Percentiles rank a stretch among this genome's conserved stretches.
phyloP scores from a whole-genome alignment of 2,888 invertebrate species.

The Melanophora roralis region DNA sequence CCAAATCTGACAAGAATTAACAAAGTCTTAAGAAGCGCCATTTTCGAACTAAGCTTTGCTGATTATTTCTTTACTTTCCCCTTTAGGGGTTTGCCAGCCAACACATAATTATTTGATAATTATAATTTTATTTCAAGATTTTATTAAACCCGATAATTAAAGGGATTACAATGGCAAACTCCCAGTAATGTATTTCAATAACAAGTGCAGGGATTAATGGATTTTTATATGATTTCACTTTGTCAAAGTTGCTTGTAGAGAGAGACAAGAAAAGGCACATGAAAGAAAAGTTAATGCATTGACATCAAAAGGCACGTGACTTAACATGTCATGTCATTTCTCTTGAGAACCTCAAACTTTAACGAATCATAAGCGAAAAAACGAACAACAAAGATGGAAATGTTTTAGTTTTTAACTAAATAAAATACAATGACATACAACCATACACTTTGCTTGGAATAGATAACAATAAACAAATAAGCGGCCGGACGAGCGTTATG shows the following conservation, averaged over 20 bases:
- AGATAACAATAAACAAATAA: constrained; percentile 34
- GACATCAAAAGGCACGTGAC: constrained; percentile 59
- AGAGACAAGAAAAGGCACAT: constrained; percentile 20
- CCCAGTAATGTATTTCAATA: constrained; percentile 19
- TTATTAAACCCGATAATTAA: constrained; percentile 48
- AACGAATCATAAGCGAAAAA: not conserved
- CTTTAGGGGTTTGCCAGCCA: not conserved
- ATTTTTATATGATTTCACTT: constrained; percentile 53
- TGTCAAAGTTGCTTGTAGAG: constrained; percentile 16
- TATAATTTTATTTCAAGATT: constrained; percentile 37
- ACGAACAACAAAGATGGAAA: constrained; percentile 24
- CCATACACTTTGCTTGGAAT: not conserved
- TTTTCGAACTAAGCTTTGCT: no score
- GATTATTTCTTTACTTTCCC: not conserved
- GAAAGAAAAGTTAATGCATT: constrained; percentile 55
- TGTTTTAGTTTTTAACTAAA: constrained; percentile 16
- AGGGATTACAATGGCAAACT: constrained; percentile 48
- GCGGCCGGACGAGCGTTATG: not conserved
- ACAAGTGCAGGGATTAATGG: constrained; percentile 60
- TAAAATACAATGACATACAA: constrained; percentile 12
- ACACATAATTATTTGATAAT: constrained; percentile 32
- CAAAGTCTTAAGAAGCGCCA: no score
- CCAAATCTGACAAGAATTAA: no score
- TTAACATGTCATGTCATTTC: constrained; percentile 48
- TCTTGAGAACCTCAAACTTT: constrained; percentile 47